Evolutionary conservation across 2,888 invertebrate genomes (phyloP), one percentile per base, ranked within the genome.

Genomic region (Hemistola chrysoprasaria): DNA sequence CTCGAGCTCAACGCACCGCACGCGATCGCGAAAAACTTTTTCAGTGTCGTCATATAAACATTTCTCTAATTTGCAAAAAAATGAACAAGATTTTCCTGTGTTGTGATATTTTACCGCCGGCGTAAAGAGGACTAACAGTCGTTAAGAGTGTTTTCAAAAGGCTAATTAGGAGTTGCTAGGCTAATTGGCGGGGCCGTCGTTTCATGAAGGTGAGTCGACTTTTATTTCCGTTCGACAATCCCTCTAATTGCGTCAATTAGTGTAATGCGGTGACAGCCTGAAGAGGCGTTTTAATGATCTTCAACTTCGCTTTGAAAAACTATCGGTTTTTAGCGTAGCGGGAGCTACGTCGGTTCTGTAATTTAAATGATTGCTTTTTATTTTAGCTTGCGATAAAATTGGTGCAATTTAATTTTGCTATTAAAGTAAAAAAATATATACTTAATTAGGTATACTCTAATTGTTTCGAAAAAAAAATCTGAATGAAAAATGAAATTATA

Each of bases 201-300:
- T 87, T 83, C 84, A 88, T 88, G 87, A 88, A 88, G 88, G 88
- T 88, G 83, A 87, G 87, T 73, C 76, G 82, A 81, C 83, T 87
- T 85, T 88, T 86, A 87, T 88, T 88, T 88, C 85, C 86, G 86
- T 87, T 85, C 84, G 78, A 83, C 83, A 86, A 87, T 88, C 84
- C 84, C 85, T 85, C 86, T 88, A 87, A 87, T 86, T 87, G 85
- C 81, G 75, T 84, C 87, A 86, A 88, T 88, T 88, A 87, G 87
- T 83, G 84, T 87, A 87, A 86, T 88, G 84, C 80, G 83, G 81
- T 84, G 85, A 86, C 88, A 86, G 83, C 76, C 82, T 82, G 80
- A 80, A 79, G 81, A 83, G 79, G 74, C 79, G 16, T 16, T 78
- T 50, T 87, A 84, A 86, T 84, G 83, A 83, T 86, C 79, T 78